Percentiles rank a stretch among this genome's conserved stretches.
Conservation (phyloP, 1,140 invertebrate species). For the Neodiprion pinetum region DNA sequence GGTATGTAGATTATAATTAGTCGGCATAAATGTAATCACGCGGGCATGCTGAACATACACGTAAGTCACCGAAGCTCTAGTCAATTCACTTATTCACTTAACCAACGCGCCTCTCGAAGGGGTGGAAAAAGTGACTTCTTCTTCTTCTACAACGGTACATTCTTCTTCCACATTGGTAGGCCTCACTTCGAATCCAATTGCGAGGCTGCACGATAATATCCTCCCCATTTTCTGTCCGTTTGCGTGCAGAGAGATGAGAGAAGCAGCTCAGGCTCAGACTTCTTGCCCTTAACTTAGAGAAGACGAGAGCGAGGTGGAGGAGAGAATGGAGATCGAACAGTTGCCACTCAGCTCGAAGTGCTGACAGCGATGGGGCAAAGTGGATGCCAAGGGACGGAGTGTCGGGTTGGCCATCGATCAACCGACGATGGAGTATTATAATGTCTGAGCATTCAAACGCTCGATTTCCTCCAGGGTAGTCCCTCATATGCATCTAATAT, state of each 20-base stretch:
- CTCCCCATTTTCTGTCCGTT: neutral
- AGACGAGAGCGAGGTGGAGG: neutral
- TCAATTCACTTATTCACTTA: neutral
- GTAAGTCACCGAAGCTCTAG: neutral
- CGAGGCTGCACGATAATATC: neutral
- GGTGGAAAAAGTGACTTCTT: neutral
- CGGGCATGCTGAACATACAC: too few relatives aligned
- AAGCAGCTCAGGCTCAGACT: neutral
- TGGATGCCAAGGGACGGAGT: neutral
- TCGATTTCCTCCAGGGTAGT: neutral
- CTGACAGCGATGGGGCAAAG: conserved; percentile 6
- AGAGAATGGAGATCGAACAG: conserved; percentile 5
- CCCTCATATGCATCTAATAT: neutral
- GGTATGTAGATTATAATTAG: too few relatives aligned
- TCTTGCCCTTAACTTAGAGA: neutral
- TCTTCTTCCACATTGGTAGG: neutral
- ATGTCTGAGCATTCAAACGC: neutral
- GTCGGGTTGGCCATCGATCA: conserved; percentile 1
- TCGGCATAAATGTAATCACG: too few relatives aligned
- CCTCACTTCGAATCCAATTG: neutral
- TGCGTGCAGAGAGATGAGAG: neutral
- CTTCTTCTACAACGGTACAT: neutral
- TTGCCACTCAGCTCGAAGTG: conserved; percentile 4
- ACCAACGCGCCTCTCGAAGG: neutral
- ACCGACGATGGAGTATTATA: neutral